Percentiles rank a stretch among this genome's conserved stretches.
phyloP scores from a whole-genome alignment of 2,797 vertebrate genomes.

The Poliocrania exsul region DNA sequence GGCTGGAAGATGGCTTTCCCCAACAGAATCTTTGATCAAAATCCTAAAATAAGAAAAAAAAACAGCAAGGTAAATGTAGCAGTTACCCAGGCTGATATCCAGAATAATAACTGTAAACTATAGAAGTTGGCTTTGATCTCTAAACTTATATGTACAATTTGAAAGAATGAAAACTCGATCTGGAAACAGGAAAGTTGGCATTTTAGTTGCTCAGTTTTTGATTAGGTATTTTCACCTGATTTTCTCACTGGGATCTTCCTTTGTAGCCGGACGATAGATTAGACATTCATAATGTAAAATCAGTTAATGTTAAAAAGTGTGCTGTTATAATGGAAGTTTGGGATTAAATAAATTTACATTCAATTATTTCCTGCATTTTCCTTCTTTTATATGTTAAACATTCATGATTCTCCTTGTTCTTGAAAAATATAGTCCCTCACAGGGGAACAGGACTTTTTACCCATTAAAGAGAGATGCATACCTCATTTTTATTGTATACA shows the following conservation, averaged over 20 bases:
- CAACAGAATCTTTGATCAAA: background rate
- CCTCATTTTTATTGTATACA: background rate
- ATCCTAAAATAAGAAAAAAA: background rate
- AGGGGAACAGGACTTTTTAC: background rate
- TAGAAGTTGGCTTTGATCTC: background rate
- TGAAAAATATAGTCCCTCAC: background rate
- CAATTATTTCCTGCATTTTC: background rate
- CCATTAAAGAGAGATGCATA: rapidly evolving
- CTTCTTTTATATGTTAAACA: background rate
- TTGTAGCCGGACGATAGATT: background rate
- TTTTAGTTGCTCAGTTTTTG: background rate
- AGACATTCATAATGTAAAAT: background rate
- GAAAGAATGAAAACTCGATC: background rate
- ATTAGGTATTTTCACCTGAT: background rate
- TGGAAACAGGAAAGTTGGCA: background rate
- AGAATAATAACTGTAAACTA: background rate
- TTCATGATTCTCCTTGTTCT: background rate
- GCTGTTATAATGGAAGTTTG: background rate
- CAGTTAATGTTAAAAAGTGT: background rate
- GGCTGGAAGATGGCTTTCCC: background rate
- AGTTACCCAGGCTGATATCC: background rate
- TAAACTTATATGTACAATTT: background rate
- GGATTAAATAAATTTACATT: background rate
- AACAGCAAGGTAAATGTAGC: background rate
- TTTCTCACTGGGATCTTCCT: background rate